phyloP scores from a whole-genome alignment of 2,797 vertebrate species.

The Aulostomus chinensis region DNA sequence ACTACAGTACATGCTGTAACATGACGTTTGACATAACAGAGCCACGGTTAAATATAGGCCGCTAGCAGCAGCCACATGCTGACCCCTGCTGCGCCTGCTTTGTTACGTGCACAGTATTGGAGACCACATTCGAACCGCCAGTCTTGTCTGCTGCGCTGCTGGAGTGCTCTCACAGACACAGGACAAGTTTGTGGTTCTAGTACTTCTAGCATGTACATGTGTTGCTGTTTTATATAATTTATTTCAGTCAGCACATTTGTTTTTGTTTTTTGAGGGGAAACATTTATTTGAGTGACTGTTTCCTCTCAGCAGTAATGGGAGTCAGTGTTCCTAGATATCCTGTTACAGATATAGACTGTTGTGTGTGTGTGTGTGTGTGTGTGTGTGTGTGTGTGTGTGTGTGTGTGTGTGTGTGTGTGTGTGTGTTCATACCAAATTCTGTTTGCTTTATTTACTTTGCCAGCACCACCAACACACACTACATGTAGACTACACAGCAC shows the following conservation, averaged over 20 bases:
- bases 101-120: constrained; percentile 18
- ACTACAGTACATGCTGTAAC: constrained; percentile 51
- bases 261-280: not conserved
- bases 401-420: too few species aligned
- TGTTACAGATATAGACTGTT: not conserved
- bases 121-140: constrained; percentile 4
- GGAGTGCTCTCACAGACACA: too few species aligned
- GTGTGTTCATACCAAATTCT: too few species aligned
- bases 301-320: not conserved
- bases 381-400: too few species aligned
- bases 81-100: constrained; percentile 47
- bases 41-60: constrained; percentile 53
- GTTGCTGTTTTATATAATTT: not conserved
- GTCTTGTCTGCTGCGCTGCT: too few species aligned
- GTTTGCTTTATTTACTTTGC: too few species aligned
- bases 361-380: too few species aligned
- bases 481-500: too few species aligned
- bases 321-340: not conserved
- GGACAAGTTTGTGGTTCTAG: too few species aligned
- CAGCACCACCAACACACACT: too few species aligned
- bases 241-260: not conserved
- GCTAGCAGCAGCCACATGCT: constrained; percentile 23
- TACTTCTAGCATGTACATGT: too few species aligned
- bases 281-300: not conserved
- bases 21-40: constrained; percentile 40